Percentiles rank a stretch among this genome's conserved stretches.
phyloP scores from a whole-genome alignment of 64 coral and sea anemone species.

The Platygyra sinensis region DNA sequence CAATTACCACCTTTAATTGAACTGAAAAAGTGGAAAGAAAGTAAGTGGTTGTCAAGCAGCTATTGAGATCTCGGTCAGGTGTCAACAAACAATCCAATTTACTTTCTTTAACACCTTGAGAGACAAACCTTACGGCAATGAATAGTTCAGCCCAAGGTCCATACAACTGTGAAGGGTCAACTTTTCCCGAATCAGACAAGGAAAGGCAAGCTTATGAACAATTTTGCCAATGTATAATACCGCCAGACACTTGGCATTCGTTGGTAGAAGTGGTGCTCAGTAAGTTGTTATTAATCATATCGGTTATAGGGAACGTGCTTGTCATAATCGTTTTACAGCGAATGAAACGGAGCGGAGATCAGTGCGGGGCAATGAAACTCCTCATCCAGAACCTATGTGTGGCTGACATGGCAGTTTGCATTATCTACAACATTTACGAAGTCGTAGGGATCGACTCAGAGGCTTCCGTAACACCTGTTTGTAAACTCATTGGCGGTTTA shows the following conservation, averaged over 20 bases:
- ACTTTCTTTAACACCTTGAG: background rate
- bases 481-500: slow-evolving; percentile 78
- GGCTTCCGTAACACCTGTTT: slow-evolving; percentile 48
- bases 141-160: background rate
- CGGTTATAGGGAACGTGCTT: slow-evolving; percentile 68
- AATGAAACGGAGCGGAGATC: slow-evolving; percentile 64
- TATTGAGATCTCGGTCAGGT: background rate
- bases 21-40: background rate
- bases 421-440: slow-evolving; percentile 85
- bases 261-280: slow-evolving; percentile 69
- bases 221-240: slow-evolving; percentile 60
- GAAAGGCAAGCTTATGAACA: slow-evolving; percentile 43
- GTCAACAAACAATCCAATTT: slow-evolving; percentile 14
- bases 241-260: slow-evolving; percentile 52
- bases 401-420: slow-evolving; percentile 81
- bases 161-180: slow-evolving; percentile 14
- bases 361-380: slow-evolving; percentile 65
- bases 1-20: background rate
- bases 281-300: slow-evolving; percentile 75
- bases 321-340: slow-evolving; percentile 75
- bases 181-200: slow-evolving; percentile 41
- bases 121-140: background rate
- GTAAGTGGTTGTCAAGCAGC: background rate
- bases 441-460: slow-evolving; percentile 61
- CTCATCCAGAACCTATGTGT: slow-evolving; percentile 80